These are phyloP conservation scores for Haplochromis burtoni DNA, from an alignment of 2,113 vertebrate genomes.

Conservation along the genomic window DNA sequence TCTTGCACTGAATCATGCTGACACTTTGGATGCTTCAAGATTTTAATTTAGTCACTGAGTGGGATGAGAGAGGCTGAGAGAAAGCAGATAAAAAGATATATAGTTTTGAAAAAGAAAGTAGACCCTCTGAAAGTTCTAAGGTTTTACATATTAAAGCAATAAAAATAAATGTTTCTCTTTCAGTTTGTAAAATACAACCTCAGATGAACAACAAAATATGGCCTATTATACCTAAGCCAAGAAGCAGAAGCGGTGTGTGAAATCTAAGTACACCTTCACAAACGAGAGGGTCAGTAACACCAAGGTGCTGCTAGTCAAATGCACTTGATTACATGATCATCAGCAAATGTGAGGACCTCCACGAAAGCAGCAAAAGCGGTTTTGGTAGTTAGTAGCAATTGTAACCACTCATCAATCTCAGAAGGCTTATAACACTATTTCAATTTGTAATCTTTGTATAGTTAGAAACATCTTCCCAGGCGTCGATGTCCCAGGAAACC, in stretches of 20 bases:
- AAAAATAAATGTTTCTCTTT: not conserved
- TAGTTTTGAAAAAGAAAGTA: not conserved
- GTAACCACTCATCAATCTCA: not conserved
- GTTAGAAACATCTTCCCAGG: not conserved
- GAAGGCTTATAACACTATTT: not conserved
- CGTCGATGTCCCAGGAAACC: not conserved
- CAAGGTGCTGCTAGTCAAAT: not conserved
- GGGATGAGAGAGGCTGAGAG: not conserved
- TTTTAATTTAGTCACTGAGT: not conserved
- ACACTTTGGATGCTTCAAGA: not conserved
- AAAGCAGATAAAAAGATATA: not conserved
- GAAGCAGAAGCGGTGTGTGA: not conserved
- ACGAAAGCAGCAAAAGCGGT: not conserved
- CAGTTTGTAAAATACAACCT: not conserved
- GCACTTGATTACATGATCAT: not conserved
- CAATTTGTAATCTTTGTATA: not conserved
- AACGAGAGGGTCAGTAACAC: not conserved
- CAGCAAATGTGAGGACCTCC: not conserved
- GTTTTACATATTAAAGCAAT: not conserved
- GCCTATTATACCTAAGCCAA: not conserved
- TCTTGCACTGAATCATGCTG: not conserved
- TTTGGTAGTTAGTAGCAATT: not conserved
- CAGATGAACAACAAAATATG: not conserved
- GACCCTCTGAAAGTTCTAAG: not conserved
- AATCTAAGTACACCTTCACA: not conserved